These are phyloP conservation scores for Sympetrum striolatum DNA, from an alignment of 2,888 invertebrate species.

Conservation along the genomic window DNA sequence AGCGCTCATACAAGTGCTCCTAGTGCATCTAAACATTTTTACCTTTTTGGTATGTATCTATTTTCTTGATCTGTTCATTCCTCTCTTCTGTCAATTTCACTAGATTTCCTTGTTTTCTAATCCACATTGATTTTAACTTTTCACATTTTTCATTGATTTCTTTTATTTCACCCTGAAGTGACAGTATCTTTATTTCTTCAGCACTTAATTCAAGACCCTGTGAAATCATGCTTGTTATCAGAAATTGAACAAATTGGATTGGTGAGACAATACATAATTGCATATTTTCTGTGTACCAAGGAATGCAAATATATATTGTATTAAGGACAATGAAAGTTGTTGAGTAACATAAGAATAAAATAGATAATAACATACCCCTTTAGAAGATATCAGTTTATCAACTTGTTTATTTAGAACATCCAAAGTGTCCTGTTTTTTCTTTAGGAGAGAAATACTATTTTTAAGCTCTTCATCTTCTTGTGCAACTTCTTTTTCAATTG, in stretches of 20 bases:
- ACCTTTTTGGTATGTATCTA: slow-evolving; percentile 77
- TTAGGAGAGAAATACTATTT: slow-evolving; percentile 59
- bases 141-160: slow-evolving; percentile 69
- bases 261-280: neutral
- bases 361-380: slow-evolving; percentile 57
- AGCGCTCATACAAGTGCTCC: too few species aligned
- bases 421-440: slow-evolving; percentile 62
- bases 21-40: slow-evolving; percentile 52
- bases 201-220: slow-evolving; percentile 61
- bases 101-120: slow-evolving; percentile 76
- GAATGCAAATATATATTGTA: neutral
- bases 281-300: neutral
- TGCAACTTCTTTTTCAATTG: slow-evolving; percentile 59
- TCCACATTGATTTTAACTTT: slow-evolving; percentile 75
- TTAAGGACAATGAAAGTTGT: neutral
- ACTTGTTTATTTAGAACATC: slow-evolving; percentile 64
- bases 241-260: too few species aligned
- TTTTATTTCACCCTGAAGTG: slow-evolving; percentile 71
- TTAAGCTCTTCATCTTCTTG: slow-evolving; percentile 60
- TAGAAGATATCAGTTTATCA: slow-evolving; percentile 60
- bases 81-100: slow-evolving; percentile 73
- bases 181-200: slow-evolving; percentile 69
- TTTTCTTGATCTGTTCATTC: slow-evolving; percentile 71
- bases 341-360: neutral
- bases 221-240: slow-evolving; percentile 45